A percentile compares a stretch with the other conserved stretches of the same genome.
Evolutionary conservation across 1,140 invertebrate genomes (phyloP).

Genomic region (Gonioctena quinquepunctata): DNA sequence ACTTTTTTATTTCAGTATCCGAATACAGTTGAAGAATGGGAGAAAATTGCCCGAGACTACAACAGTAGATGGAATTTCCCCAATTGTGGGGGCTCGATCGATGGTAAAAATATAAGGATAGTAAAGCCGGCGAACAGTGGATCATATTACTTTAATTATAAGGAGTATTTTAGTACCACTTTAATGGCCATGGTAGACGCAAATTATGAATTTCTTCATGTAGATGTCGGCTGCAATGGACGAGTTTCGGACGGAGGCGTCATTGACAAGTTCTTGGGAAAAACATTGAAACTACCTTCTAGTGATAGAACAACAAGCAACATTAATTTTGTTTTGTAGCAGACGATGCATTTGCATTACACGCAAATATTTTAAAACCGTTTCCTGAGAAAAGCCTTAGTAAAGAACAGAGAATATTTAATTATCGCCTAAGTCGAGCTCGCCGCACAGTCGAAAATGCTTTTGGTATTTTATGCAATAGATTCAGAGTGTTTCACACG

Average conservation of each 20-base stretch:
- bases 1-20: slow-evolving; percentile 33
- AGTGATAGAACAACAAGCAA: background rate
- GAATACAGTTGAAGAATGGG: slow-evolving; percentile 39
- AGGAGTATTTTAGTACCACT: slow-evolving; percentile 53
- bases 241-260: slow-evolving; percentile 43
- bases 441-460: slow-evolving; percentile 16
- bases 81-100: slow-evolving; percentile 45
- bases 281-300: slow-evolving; percentile 4
- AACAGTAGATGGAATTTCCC: slow-evolving; percentile 23
- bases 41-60: slow-evolving; percentile 43
- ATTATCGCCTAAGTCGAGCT: background rate
- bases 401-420: slow-evolving; percentile 1
- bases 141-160: slow-evolving; percentile 56
- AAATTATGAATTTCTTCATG: slow-evolving; percentile 52
- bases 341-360: slow-evolving; percentile 15
- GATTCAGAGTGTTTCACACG: slow-evolving; percentile 1
- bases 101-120: slow-evolving; percentile 57
- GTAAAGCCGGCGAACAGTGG: slow-evolving; percentile 46
- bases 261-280: too few species aligned
- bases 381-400: background rate
- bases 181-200: slow-evolving; percentile 54
- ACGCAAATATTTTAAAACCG: slow-evolving; percentile 18
- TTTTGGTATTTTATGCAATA: slow-evolving; percentile 16
- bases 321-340: slow-evolving; percentile 2
- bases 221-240: slow-evolving; percentile 51